Conservation (phyloP, 2,113 vertebrate species). For the Barnardius zonarius region DNA sequence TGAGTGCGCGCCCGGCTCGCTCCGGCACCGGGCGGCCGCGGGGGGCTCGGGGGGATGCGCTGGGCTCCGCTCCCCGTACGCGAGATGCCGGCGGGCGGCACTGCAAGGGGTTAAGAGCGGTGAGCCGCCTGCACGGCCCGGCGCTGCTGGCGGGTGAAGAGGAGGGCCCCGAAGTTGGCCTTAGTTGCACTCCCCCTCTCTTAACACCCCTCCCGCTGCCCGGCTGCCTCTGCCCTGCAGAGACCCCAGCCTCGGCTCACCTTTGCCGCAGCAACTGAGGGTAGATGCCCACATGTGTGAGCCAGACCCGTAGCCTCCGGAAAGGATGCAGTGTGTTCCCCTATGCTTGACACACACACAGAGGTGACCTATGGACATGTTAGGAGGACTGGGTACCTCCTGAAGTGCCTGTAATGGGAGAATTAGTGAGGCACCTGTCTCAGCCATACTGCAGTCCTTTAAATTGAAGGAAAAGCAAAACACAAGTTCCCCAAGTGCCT, state of each 20-base stretch:
- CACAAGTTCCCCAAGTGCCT: not conserved
- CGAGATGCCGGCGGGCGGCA: not conserved
- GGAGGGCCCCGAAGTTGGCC: not conserved
- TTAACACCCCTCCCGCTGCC: not conserved
- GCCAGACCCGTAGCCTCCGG: accelerated
- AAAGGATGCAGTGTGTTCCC: not conserved
- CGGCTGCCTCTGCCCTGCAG: not conserved
- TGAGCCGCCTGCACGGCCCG: not conserved
- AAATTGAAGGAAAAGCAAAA: not conserved
- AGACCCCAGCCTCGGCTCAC: not conserved
- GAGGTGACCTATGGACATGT: accelerated
- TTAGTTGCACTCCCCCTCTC: too few relatives aligned
- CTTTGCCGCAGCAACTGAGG: not conserved
- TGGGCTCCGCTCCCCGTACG: not conserved
- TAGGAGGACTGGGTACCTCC: not conserved
- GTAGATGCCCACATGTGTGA: not conserved
- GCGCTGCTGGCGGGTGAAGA: not conserved
- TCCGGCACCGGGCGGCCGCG: not conserved
- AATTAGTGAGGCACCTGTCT: not conserved
- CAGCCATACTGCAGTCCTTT: not conserved
- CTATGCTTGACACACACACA: not conserved
- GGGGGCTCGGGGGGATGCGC: not conserved
- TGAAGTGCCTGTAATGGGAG: not conserved
- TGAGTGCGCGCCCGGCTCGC: not conserved
- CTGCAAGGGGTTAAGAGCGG: accelerated